Conservation (phyloP, 2,113 vertebrate genomes). For the Misgurnus mizolepis region DNA sequence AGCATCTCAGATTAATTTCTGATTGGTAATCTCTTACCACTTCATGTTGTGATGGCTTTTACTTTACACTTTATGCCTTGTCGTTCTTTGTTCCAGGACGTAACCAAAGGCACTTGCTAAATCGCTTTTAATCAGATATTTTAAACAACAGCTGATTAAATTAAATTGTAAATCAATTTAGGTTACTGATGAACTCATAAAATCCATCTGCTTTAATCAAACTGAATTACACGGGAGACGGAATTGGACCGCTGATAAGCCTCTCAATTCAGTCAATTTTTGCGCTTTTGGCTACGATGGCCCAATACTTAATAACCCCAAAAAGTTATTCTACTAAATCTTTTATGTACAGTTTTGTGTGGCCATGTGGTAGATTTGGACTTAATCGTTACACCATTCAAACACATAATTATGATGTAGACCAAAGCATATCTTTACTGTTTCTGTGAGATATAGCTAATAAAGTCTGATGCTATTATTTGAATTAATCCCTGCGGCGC, state of each 20-base stretch:
- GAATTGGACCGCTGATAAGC: conserved; percentile 27
- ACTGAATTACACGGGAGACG: conserved; percentile 39
- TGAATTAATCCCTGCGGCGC: not conserved
- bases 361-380: not conserved
- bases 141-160: conserved; percentile 46
- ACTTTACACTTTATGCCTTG: not conserved
- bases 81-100: not conserved
- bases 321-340: not conserved
- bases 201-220: conserved; percentile 50
- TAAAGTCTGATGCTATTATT: not conserved
- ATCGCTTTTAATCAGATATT: conserved; percentile 43
- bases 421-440: not conserved
- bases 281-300: not conserved
- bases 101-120: conserved; percentile 2
- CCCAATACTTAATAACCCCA: not conserved
- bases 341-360: not conserved
- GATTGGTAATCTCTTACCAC: not conserved
- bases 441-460: not conserved
- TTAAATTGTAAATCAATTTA: conserved; percentile 42
- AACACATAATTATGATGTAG: not conserved
- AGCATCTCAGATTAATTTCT: not conserved
- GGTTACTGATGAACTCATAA: conserved; percentile 37
- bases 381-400: not conserved
- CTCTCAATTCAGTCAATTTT: conserved; percentile 35
- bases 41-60: not conserved